Base-by-base conservation (phyloP, 2,113 vertebrate genomes). In the Bos javanicus region DNA sequence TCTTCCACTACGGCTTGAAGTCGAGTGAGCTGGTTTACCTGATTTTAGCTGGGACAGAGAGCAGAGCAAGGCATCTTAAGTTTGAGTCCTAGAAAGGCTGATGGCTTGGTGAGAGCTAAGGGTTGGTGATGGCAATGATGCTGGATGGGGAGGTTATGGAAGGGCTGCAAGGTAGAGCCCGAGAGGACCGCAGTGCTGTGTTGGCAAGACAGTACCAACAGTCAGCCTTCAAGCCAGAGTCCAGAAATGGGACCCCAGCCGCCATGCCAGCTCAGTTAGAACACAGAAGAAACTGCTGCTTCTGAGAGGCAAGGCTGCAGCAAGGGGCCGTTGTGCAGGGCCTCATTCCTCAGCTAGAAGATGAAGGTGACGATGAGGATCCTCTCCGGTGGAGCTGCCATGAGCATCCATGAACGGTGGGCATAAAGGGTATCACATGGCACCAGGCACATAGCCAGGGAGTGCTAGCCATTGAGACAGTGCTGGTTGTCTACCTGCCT, bases 141-240 rank as follows among this genome's bases (percentile, higher is more conserved):
- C 8, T 9, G 23, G 52, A 59, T n/a, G 62, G 46, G 71, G 82
- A 62, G 87, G 6, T 30, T 8, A 33, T 21, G 57, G 33, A n/a
- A 56, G 7, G 6, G 5, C n/a, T 6, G 3, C 4, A 2, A 9
- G 0, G 5, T 23, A 26, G 64, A 91, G 28, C 6, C 48, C 30
- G 7, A 17, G 9, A 9, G 56, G 50, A 28, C 16, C 13, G 17
- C 25, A 4, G 56, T 11, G 26, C 3, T 50, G 16, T 46, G 28
- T 14, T 52, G 83, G 16, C n/a, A 25, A 64, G 62, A 67, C 3
- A 48, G 50, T 36, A 7, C 78, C 57, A 4, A 30, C 6, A 7
- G 23, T n/a, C 50, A 23, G 30, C 43, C 89, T 90, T 59, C 78
- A 17, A 78, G 26, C 48, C 21, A 15, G 26, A 57, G 52, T 25